Evolutionary conservation across 2,797 vertebrate species (phyloP).

Genomic region (Enteromius mattozi): DNA sequence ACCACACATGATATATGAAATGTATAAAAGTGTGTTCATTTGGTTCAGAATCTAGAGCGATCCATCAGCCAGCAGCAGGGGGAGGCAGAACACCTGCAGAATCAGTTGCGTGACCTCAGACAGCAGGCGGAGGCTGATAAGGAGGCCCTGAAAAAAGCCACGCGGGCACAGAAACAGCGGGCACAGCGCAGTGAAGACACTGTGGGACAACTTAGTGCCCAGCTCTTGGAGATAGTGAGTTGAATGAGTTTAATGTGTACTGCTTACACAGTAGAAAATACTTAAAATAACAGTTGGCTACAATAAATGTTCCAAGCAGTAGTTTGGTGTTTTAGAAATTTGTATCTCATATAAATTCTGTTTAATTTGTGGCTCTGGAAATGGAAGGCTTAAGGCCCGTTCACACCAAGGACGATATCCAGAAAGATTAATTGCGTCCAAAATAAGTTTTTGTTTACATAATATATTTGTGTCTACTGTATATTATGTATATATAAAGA

Average conservation of each 20-base stretch:
- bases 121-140: conserved; percentile 80
- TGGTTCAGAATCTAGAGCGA: conserved; percentile 84
- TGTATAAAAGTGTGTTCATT: neutral
- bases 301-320: neutral
- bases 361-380: neutral
- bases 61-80: conserved; percentile 79
- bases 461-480: no score
- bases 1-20: neutral
- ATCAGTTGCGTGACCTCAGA: conserved; percentile 79
- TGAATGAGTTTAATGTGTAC: neutral
- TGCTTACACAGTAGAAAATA: neutral
- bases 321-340: neutral
- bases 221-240: conserved; percentile 86
- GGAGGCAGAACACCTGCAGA: conserved; percentile 77
- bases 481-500: no score
- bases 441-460: no score
- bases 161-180: conserved; percentile 84
- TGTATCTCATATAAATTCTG: neutral
- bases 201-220: conserved; percentile 77
- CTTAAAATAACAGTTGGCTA: neutral
- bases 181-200: conserved; percentile 84
- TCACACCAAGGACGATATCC: no score
- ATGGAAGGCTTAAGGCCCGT: neutral
- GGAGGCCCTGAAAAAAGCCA: conserved; percentile 85
- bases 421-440: no score